Percentiles rank a stretch among this genome's conserved stretches.
phyloP scores from a whole-genome alignment of 2,113 vertebrate genomes.

The Tympanuchus pallidicinctus region DNA sequence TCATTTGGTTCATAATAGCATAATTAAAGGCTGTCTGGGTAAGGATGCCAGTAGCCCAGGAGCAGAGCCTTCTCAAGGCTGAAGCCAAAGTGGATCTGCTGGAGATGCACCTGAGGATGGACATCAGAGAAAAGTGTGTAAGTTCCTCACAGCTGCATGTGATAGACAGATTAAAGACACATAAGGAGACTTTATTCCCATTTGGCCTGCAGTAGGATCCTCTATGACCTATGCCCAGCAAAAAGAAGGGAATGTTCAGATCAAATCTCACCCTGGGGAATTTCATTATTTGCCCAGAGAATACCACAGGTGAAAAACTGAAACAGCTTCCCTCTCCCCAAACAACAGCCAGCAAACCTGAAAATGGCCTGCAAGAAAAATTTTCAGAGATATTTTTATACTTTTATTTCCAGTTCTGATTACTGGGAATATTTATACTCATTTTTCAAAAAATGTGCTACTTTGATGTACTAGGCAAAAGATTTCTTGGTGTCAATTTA shows the following conservation, averaged over 20 bases:
- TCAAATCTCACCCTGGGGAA: not conserved
- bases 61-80: not conserved
- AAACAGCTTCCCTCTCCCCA: not conserved
- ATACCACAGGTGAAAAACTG: not conserved
- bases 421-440: not conserved
- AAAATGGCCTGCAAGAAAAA: not conserved
- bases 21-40: not conserved
- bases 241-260: not conserved
- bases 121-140: not conserved
- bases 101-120: not conserved
- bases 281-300: not conserved
- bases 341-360: not conserved
- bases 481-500: not conserved
- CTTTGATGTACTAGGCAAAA: not conserved
- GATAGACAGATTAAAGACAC: not conserved
- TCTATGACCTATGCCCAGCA: not conserved
- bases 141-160: not conserved
- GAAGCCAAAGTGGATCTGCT: not conserved
- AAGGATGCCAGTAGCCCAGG: not conserved
- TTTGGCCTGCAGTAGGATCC: not conserved
- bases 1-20: rapidly evolving
- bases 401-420: not conserved
- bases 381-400: not conserved
- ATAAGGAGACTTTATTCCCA: not conserved
- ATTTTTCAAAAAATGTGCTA: not conserved